These are phyloP conservation scores for Brenthis ino DNA, from an alignment of 2,888 invertebrate genomes.

Conservation along the genomic window DNA sequence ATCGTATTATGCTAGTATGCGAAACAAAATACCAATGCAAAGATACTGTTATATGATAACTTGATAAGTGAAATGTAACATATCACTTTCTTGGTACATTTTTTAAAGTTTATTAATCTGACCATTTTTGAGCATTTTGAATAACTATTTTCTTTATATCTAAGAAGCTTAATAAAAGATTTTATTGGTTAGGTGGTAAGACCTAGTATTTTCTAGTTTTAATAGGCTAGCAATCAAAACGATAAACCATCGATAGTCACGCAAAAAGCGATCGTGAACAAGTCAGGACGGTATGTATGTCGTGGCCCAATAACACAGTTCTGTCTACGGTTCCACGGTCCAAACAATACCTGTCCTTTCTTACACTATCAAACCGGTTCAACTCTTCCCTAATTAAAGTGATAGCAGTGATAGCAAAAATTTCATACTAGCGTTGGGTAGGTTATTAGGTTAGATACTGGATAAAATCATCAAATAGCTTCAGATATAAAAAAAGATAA, in stretches of 20 bases:
- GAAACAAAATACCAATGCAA: too few relatives aligned
- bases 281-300: slow-evolving; percentile 66
- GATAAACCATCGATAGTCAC: slow-evolving; percentile 32
- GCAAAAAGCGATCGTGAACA: slow-evolving; percentile 51
- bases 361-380: slow-evolving; percentile 24
- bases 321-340: slow-evolving; percentile 42
- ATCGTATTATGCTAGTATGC: too few relatives aligned
- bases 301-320: slow-evolving; percentile 77
- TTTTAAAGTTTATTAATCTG: too few relatives aligned
- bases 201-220: slow-evolving; percentile 5
- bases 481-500: too few relatives aligned
- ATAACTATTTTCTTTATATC: too few relatives aligned
- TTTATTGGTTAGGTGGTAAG: not conserved
- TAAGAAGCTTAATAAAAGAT: not conserved
- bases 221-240: slow-evolving; percentile 15
- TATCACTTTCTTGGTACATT: too few relatives aligned
- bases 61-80: too few relatives aligned
- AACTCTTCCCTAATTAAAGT: slow-evolving; percentile 25
- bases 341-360: slow-evolving; percentile 54
- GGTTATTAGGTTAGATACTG: not conserved
- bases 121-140: too few relatives aligned
- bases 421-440: not conserved
- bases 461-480: not conserved
- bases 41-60: too few relatives aligned
- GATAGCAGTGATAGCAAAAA: slow-evolving; percentile 15